These are phyloP conservation scores for Bradypodion ventrale DNA, from an alignment of 2,797 vertebrate species.

Conservation along the genomic window DNA sequence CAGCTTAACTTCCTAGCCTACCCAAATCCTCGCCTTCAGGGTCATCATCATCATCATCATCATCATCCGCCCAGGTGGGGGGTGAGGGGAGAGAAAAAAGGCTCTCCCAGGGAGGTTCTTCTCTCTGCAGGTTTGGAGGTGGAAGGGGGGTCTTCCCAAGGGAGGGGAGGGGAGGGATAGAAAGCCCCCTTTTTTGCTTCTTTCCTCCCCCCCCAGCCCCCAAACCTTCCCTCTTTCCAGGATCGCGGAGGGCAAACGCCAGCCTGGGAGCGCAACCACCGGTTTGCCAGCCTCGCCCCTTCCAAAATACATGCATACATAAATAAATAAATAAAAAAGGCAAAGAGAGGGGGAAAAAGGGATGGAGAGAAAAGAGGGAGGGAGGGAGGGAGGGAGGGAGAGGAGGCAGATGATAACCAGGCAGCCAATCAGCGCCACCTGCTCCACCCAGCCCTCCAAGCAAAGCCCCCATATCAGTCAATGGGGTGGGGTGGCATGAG, in stretches of 20 bases:
- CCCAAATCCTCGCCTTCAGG: not conserved
- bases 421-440: conserved; percentile 74
- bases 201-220: no score
- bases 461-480: conserved; percentile 22
- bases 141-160: no score
- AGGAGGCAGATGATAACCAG: conserved; percentile 3
- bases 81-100: not conserved
- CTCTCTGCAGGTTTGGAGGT: no score
- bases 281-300: conserved; percentile 72
- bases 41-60: no score
- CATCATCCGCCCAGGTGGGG: not conserved
- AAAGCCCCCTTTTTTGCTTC: no score
- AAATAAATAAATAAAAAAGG: not conserved
- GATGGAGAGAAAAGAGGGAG: no score
- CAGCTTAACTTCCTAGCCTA: not conserved
- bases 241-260: not conserved
- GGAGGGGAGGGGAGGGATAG: no score
- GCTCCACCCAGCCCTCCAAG: conserved; percentile 79
- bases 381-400: not conserved
- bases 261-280: conserved; percentile 33
- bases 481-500: conserved; percentile 10
- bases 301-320: no score
- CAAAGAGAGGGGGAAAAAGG: conserved; percentile 30
- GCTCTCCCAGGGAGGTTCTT: no score
- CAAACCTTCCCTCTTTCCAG: no score